Base-by-base conservation (phyloP, 2,888 invertebrate species). In the Latrodectus elegans region DNA sequence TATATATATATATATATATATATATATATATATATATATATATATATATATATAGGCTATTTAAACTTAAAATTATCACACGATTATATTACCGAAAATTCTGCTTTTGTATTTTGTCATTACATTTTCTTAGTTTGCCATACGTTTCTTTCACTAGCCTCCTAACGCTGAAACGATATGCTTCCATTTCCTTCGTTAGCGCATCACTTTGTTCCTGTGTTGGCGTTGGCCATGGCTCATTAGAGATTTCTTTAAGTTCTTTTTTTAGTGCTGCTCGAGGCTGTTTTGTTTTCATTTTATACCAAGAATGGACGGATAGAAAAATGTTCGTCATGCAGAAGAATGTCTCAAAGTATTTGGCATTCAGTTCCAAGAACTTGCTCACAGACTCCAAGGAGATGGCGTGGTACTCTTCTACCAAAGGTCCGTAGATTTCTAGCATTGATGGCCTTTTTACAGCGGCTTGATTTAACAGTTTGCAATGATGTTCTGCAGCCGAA, bases 351-450 rank as follows among this genome's bases (percentile, higher is more conserved):
- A 75, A 75, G 14, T 38, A 15, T 11, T 11, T 11, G 51, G 51
- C 26, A 65, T 76, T 51, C 4, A 76, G 49, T n/a, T 76, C 49
- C 17, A 76, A 3, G n/a, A 51, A 76, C 1, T n/a, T 38, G 15
- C 51, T 51, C 14, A 76, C 60, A 15, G 76, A 76, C 2, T 65
- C 49, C 22, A 76, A 14, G 14, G 76, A 76, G 10, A 76, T 10
- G 17, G 76, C 51, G 17, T 76, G 67, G 51, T 65, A 76, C 11
- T 65, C 65, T 64, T 67, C 17, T 1, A 67, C 1, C 3, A n/a
- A 6, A 11, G 76, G 76, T 67, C 76, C 76, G 49, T 76, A 76
- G n/a, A 51, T 17, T 49, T 51, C 49, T 8, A 11, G 38, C 51
- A 76, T 14, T 14, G 51, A 15, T 2, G 65, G 10, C 12, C 64